Base-by-base conservation (phyloP, 2,797 vertebrate species). In the Varecia variegata region DNA sequence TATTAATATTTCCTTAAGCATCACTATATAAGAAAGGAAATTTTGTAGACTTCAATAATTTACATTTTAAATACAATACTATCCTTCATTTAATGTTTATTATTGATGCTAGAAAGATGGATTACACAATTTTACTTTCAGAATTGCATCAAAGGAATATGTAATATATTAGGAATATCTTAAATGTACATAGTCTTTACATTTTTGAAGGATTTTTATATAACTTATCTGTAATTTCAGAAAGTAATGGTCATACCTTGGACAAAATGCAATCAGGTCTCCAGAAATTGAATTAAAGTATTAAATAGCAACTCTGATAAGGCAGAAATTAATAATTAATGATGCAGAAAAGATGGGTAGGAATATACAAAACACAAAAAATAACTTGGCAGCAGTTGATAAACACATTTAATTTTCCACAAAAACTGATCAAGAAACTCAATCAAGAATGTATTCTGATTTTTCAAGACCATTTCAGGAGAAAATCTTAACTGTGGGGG, bases 301-400 rank as follows among this genome's bases (percentile, higher is more conserved):
- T 67, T 88, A 71, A 88, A 47, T 83, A 84, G 54, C 20, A 88
- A 84, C 23, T 67, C 50, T 68, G 21, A 4, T 81, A 54, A 62
- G 20, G 32, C 23, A 82, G 20, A 90, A 89, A 89, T 95, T 76
- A 81, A 93, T 47, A 14, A 93, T n/a, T 85, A 67, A 86, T 38
- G 40, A 43, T 82, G 58, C 23, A n/a, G 60, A 80, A 68, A 88
- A 74, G 43, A 25, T 76, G 47, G 23, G 13, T 23, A 80, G n/a
- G 20, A 62, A 62, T 73, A 56, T 84, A 85, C 15, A 91, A 84
- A 88, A 27, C 40, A 50, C 40, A 67, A 58, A 27, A 30, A 88
- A 84, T 80, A 54, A 47, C 18, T 70, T 62, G 40, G 25, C 11
- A 85, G 7, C 43, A 25, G 9, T 45, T 84, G 43, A 88, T 85